These are phyloP conservation scores for Anhinga anhinga DNA, from an alignment of 2,113 vertebrate species.

Conservation along the genomic window DNA sequence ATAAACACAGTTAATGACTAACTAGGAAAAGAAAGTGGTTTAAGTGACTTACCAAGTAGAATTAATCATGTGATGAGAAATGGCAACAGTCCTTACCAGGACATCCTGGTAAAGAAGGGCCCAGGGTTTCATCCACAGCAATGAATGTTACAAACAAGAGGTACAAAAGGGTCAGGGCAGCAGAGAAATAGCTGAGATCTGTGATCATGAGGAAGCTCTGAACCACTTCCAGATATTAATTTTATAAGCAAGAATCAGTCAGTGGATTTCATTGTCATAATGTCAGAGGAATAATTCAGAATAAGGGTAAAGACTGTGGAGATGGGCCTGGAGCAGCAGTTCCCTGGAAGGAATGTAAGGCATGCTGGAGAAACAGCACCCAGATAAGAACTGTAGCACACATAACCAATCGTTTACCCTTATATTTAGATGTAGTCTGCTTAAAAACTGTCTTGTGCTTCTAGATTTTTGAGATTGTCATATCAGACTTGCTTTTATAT, in stretches of 20 bases:
- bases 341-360: rapidly evolving
- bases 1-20: background rate
- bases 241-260: background rate
- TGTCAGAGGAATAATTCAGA: background rate
- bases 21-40: background rate
- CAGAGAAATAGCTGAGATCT: background rate
- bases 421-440: background rate
- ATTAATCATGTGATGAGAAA: background rate
- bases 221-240: background rate
- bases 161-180: background rate
- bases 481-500: background rate
- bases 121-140: rapidly evolving
- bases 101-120: background rate
- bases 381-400: background rate
- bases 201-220: background rate
- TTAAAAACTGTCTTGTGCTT: background rate
- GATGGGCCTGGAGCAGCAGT: background rate
- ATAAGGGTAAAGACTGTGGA: background rate
- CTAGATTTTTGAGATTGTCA: background rate
- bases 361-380: background rate
- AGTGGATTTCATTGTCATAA: background rate
- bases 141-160: background rate
- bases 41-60: background rate
- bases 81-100: background rate
- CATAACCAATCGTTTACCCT: background rate